A percentile compares a stretch with the other conserved stretches of the same genome.
Conservation (phyloP, 2,797 vertebrate genomes). For the Halcyon leucocephala region DNA sequence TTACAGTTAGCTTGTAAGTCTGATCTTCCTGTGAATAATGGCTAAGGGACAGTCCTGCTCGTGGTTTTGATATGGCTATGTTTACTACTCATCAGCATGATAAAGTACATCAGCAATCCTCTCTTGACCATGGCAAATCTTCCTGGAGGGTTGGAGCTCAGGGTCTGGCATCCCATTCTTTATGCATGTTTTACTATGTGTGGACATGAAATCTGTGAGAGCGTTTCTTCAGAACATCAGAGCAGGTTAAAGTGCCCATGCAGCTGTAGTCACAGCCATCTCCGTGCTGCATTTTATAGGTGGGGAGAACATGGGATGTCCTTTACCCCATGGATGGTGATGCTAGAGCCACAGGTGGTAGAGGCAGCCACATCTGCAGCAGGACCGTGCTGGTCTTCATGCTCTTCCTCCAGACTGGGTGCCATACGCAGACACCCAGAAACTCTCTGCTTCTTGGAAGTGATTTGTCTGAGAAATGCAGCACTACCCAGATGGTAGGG, state of each 20-base stretch:
- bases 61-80: not conserved
- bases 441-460: not conserved
- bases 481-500: not conserved
- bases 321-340: not conserved
- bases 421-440: accelerated
- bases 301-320: not conserved
- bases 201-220: not conserved
- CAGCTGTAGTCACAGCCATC: not conserved
- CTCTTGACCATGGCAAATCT: not conserved
- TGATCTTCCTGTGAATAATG: not conserved
- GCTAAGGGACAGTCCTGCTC: not conserved
- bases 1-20: not conserved
- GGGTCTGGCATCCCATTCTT: accelerated
- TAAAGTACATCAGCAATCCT: not conserved
- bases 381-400: not conserved
- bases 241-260: not conserved
- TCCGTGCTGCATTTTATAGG: not conserved
- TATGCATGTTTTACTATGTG: accelerated
- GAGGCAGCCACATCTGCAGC: not conserved
- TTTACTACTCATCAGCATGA: not conserved
- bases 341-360: not conserved
- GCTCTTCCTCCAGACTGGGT: not conserved
- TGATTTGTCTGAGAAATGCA: not conserved
- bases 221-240: not conserved
- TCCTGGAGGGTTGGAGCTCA: not conserved